Conservation (phyloP, 2,797 vertebrate genomes). For the Notoglanidium macrostoma region DNA sequence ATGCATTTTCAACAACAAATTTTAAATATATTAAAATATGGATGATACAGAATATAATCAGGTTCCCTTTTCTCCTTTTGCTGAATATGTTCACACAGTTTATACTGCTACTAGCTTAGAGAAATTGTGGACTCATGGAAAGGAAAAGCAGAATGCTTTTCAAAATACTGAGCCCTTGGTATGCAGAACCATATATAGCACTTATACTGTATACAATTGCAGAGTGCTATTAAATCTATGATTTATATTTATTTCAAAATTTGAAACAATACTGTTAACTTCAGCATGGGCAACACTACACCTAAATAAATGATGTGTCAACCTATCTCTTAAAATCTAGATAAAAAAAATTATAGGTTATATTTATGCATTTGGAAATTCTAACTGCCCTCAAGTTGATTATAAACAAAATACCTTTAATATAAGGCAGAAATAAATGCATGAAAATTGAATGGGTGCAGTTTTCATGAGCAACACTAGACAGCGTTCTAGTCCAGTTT, state of each 20-base stretch:
- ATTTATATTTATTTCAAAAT: not conserved
- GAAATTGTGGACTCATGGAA: not conserved
- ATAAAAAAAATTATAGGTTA: not conserved
- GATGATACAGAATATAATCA: not conserved
- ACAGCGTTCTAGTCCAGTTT: not conserved
- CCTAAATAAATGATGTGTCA: not conserved
- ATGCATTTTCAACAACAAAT: not conserved
- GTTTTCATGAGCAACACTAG: conserved; percentile 10
- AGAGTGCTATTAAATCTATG: not conserved
- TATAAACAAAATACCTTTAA: not conserved
- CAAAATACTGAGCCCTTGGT: not conserved
- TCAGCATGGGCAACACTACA: not conserved
- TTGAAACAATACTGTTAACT: not conserved
- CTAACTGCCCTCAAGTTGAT: not conserved
- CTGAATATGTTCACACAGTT: not conserved
- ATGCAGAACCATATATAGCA: not conserved
- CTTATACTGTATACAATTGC: not conserved
- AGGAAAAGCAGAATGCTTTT: too few relatives aligned
- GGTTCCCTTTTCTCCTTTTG: not conserved
- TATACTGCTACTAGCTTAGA: not conserved
- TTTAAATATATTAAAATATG: too few relatives aligned
- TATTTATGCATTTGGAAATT: not conserved
- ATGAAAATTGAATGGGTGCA: not conserved
- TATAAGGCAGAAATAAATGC: not conserved
- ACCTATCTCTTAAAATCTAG: not conserved